phyloP scores from a whole-genome alignment of 2,113 vertebrate species.

The Eubucco bourcierii region DNA sequence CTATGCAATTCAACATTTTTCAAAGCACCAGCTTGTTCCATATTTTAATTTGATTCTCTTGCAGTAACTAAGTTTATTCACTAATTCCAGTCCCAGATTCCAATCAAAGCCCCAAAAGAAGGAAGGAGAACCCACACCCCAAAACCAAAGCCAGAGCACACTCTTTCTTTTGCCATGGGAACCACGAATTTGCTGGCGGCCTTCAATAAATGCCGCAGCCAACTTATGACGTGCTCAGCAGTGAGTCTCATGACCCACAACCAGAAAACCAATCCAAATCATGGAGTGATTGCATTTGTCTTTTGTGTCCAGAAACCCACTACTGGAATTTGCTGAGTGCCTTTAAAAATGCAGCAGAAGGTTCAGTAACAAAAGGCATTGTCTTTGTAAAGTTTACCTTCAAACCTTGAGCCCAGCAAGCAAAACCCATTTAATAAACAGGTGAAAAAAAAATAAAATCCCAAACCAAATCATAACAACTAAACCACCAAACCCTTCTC shows the following conservation, averaged over 20 bases:
- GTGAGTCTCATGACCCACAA: slow-evolving; percentile 14
- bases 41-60: slow-evolving; percentile 17
- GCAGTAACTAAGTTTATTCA: not conserved
- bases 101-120: not conserved
- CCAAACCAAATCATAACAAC: not conserved
- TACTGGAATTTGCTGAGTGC: slow-evolving; percentile 52
- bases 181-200: slow-evolving; percentile 5
- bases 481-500: not conserved
- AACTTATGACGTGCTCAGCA: slow-evolving; percentile 27
- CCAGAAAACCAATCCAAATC: slow-evolving; percentile 24
- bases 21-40: not conserved
- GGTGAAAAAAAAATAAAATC: not conserved
- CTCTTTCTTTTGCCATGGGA: slow-evolving; percentile 30
- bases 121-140: not conserved
- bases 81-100: not conserved
- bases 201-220: slow-evolving; percentile 33
- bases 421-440: not conserved
- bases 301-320: not conserved
- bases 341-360: slow-evolving; percentile 46
- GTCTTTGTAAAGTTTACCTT: slow-evolving; percentile 33
- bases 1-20: not conserved
- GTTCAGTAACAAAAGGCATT: slow-evolving; percentile 5
- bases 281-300: not conserved
- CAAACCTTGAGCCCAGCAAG: not conserved
- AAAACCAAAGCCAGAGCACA: not conserved